A percentile compares a stretch with the other conserved stretches of the same genome.
These are phyloP conservation scores for Troglohyphantes excavatus DNA, from an alignment of 2,888 invertebrate genomes.

Conservation along the genomic window DNA sequence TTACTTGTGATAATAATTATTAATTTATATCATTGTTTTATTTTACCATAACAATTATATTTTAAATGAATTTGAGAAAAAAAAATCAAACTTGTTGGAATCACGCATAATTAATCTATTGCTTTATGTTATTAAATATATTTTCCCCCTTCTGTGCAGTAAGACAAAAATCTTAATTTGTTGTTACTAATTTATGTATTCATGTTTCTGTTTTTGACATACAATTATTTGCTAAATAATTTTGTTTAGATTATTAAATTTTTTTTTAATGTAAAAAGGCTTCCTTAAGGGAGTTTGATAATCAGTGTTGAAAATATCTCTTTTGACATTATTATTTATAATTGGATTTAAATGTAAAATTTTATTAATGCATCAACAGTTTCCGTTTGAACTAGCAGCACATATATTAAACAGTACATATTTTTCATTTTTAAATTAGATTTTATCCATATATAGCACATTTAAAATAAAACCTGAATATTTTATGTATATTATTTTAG, in stretches of 20 bases:
- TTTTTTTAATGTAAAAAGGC: background rate
- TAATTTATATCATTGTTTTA: background rate
- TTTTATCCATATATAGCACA: too few species aligned
- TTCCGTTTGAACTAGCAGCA: too few species aligned
- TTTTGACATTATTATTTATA: constrained; percentile 2
- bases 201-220: background rate
- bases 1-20: too few species aligned
- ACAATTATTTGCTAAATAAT: background rate
- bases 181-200: constrained; percentile 6
- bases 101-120: too few species aligned
- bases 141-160: background rate
- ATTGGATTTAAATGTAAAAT: too few species aligned
- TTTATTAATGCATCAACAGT: too few species aligned
- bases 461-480: too few species aligned
- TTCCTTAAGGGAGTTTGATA: background rate
- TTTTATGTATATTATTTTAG: too few species aligned
- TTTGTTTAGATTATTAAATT: background rate
- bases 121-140: background rate
- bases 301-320: background rate
- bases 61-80: background rate
- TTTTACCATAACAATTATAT: background rate
- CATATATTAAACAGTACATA: too few species aligned
- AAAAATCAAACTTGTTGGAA: too few species aligned
- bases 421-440: too few species aligned
- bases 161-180: background rate